Base-by-base conservation (phyloP, 64 coral and sea anemone species). In the Actinia equina region DNA sequence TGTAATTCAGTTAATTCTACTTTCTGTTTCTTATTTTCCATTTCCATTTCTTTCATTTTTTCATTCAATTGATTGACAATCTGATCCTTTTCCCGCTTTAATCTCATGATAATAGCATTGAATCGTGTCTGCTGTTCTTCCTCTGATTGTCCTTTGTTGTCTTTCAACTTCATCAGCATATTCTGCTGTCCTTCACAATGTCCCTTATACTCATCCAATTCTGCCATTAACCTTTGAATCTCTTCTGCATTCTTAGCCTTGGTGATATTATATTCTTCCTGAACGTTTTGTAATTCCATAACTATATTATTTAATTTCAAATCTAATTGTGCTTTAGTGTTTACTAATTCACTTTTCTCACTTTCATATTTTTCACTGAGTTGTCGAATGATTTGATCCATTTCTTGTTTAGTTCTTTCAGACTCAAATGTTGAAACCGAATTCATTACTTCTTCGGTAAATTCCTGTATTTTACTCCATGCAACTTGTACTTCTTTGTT, bases 81-180 rank as follows among this genome's bases (percentile, higher is more conserved):
- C 79, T 87, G 88, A 55, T 97, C 91, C 53, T 93, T 93, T 60
- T 97, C 94, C 46, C 77, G 86, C 61, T 93, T 97, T 55, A 97
- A 26, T 69, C 91, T 93, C 85, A 87, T 90, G 49, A 97, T 97
- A 15, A 97, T 93, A 60, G 91, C 91, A 97, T 97, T 97, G 65
- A 97, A 97, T 19, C 94, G 78, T 81, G 86, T 97, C 54, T 97
- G 94, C 46, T 97, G 88, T 77, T 93, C 94, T 93, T 97, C 94
- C 19, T 97, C 94, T 77, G 63, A 93, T 9, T 91, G 94, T 25
- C 62, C 88, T 79, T 90, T 93, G 59, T 60, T 95, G 55, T 93
- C 94, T 4, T 93, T 74, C 25, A 90, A 60, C 59, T 88, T 97
- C 46, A 78, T 76, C 5, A 87, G 74, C 54, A 81, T 81, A 22